A percentile compares a stretch with the other conserved stretches of the same genome.
These are phyloP conservation scores for Mythimna albipuncta DNA, from an alignment of 2,888 invertebrate species.

Conservation along the genomic window DNA sequence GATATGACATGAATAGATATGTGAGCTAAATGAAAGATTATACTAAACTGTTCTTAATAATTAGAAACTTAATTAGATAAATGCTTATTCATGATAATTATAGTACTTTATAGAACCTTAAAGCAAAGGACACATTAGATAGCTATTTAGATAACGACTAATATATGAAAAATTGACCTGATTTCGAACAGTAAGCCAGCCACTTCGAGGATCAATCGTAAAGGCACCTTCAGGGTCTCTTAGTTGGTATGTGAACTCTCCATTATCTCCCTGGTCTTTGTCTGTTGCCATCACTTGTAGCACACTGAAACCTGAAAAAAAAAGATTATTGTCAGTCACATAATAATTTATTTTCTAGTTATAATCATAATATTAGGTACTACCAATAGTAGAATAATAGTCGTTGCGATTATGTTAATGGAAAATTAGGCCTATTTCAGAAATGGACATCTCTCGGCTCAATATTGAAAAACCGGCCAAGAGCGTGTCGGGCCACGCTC, in stretches of 20 bases:
- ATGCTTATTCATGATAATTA: not conserved
- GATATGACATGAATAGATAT: not conserved
- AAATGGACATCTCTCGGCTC: not conserved
- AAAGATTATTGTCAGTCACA: not conserved
- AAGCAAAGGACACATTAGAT: not conserved
- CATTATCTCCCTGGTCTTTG: conserved; percentile 96
- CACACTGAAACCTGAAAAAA: conserved; percentile 85
- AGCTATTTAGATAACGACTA: not conserved
- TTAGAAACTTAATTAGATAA: not conserved
- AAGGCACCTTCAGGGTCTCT: conserved; percentile 95
- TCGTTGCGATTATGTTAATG: no score
- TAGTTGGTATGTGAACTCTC: conserved; percentile 95
- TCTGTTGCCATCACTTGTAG: conserved; percentile 94
- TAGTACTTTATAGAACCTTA: not conserved
- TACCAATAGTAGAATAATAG: no score
- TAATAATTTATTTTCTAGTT: not conserved
- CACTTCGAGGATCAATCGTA: conserved; percentile 94
- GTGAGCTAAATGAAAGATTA: not conserved
- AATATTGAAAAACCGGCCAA: not conserved
- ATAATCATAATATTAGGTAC: not conserved
- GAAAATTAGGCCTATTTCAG: not conserved
- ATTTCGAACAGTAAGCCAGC: conserved; percentile 96
- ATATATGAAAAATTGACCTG: conserved; percentile 78
- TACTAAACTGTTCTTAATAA: not conserved
- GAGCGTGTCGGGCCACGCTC: no score